Evolutionary conservation across 2,888 invertebrate species (phyloP).

Genomic region (Liodrosophila aerea): DNA sequence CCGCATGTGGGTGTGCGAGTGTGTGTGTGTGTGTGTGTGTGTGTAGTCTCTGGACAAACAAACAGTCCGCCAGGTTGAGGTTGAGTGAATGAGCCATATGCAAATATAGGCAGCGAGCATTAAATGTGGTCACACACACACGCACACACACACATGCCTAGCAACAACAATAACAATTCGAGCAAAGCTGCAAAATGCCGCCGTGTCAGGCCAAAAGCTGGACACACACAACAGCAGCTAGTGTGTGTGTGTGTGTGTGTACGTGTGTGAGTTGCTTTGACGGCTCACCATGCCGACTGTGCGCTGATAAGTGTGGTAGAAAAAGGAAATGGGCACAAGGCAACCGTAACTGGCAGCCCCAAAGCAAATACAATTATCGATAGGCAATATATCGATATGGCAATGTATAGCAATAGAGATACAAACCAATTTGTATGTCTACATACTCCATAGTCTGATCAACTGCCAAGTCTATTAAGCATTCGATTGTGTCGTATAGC

Average conservation of each 20-base stretch:
- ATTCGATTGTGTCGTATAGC: too few relatives aligned
- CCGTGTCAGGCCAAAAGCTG: slow-evolving; percentile 48
- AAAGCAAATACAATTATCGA: slow-evolving; percentile 3
- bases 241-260: slow-evolving; percentile 1
- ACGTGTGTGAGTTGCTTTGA: slow-evolving; percentile 22
- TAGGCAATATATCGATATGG: slow-evolving; percentile 22
- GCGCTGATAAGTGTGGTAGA: slow-evolving; percentile 49
- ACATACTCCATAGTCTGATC: too few relatives aligned
- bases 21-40: slow-evolving; percentile 35
- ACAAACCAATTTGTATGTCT: too few relatives aligned
- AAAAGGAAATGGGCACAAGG: slow-evolving; percentile 56
- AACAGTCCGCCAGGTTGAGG: slow-evolving; percentile 64
- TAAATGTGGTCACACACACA: slow-evolving; percentile 47
- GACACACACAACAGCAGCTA: slow-evolving; percentile 41
- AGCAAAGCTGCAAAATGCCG: slow-evolving; percentile 48
- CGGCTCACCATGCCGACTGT: slow-evolving; percentile 26
- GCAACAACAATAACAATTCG: slow-evolving; percentile 43
- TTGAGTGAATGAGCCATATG: slow-evolving; percentile 75
- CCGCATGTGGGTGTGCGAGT: slow-evolving; percentile 50
- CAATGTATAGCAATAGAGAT: too few relatives aligned
- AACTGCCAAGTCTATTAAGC: too few relatives aligned
- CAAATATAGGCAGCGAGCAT: slow-evolving; percentile 71
- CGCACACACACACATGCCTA: slow-evolving; percentile 17
- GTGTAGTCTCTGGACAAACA: slow-evolving; percentile 70
- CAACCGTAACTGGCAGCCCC: slow-evolving; percentile 17